Evolutionary conservation across 2,113 vertebrate genomes (phyloP).

Genomic region (Vombatus ursinus): DNA sequence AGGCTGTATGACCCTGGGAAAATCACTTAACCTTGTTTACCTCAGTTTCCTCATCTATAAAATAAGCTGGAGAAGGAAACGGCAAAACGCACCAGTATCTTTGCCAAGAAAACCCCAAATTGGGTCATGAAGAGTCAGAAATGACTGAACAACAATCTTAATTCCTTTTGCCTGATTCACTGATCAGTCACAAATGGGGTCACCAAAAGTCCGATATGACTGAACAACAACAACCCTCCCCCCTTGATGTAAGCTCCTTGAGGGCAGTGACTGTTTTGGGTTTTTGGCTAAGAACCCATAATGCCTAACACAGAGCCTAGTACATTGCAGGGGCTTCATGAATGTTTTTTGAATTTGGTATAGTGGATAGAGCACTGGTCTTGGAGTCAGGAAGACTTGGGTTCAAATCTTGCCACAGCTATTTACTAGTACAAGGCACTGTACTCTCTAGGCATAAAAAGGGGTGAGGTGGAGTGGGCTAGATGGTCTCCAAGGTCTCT

Average conservation of each 20-base stretch:
- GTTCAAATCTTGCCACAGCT: neutral
- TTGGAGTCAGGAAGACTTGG: neutral
- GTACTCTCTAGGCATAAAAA: neutral
- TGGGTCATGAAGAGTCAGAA: too few species aligned
- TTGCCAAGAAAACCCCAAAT: neutral
- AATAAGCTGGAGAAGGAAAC: too few species aligned
- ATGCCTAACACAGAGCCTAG: neutral
- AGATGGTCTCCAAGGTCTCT: neutral
- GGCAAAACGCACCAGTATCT: neutral
- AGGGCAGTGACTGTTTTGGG: neutral
- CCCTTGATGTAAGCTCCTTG: neutral
- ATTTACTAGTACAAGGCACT: neutral
- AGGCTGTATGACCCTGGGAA: too few species aligned
- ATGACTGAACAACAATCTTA: too few species aligned
- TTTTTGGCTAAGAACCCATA: neutral
- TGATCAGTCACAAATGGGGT: neutral
- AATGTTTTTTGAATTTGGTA: neutral
- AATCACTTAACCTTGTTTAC: too few species aligned
- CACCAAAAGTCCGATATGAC: neutral
- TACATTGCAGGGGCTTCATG: neutral
- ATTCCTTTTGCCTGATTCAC: too few species aligned
- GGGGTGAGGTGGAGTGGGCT: neutral
- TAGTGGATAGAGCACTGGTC: neutral
- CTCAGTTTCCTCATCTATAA: too few species aligned
- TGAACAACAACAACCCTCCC: neutral